Evolutionary conservation across 2,888 invertebrate species (phyloP).

Genomic region (Gastrophysa polygoni): DNA sequence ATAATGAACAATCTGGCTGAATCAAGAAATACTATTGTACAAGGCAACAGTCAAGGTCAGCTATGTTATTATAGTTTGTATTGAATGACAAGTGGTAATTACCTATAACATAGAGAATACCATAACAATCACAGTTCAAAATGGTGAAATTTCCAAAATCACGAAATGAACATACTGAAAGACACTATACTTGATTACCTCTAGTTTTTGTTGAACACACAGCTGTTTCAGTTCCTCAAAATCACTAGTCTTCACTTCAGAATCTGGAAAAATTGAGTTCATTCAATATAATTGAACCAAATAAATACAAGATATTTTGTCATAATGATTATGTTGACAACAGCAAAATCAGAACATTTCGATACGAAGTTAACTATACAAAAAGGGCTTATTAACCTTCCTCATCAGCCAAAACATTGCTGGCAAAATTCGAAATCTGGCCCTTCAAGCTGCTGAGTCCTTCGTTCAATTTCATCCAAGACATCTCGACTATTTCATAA

Average conservation of each 20-base stretch:
- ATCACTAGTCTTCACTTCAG: constrained; percentile 52
- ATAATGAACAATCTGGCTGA: neutral
- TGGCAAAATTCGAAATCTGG: constrained; percentile 86
- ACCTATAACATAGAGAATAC: neutral
- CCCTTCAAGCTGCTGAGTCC: constrained; percentile 78
- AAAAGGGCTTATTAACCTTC: constrained; percentile 57
- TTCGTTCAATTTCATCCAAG: constrained; percentile 72
- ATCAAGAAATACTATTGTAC: neutral
- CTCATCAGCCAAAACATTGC: constrained; percentile 85
- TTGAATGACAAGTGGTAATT: constrained; percentile 8
- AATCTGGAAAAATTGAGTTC: constrained; percentile 34
- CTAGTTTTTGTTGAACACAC: constrained; percentile 65
- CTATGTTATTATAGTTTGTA: constrained; percentile 8
- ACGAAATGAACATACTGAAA: too few species aligned
- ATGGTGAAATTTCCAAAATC: too few species aligned
- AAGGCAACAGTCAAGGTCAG: constrained; percentile 28
- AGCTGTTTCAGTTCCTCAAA: constrained; percentile 63
- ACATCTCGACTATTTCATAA: constrained; percentile 58
- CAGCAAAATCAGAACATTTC: neutral
- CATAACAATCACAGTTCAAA: too few species aligned
- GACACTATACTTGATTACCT: constrained; percentile 61
- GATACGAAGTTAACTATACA: constrained; percentile 22
- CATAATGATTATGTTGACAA: too few species aligned
- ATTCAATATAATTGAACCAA: too few species aligned
- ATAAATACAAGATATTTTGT: too few species aligned